These are phyloP conservation scores for Proctacanthus coquilletti DNA, from an alignment of 1,140 invertebrate species.

Conservation along the genomic window DNA sequence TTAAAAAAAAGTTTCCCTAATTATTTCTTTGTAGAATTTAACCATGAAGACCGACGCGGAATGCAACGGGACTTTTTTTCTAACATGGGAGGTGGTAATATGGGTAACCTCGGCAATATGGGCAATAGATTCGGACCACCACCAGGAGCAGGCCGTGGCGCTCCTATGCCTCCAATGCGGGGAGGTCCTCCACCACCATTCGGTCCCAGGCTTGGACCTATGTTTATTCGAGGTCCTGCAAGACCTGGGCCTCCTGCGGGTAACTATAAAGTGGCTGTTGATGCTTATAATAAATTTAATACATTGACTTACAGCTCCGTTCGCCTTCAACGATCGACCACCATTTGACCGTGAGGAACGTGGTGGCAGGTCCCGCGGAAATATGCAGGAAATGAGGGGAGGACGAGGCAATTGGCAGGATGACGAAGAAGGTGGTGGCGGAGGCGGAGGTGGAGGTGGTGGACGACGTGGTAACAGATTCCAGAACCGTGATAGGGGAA, in stretches of 20 bases:
- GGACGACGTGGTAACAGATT: slow-evolving; percentile 10
- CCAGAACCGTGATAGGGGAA: slow-evolving; percentile 16
- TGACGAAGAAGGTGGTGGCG: slow-evolving; percentile 19
- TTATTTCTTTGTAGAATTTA: background rate
- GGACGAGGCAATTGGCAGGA: slow-evolving; percentile 17
- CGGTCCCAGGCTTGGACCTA: background rate
- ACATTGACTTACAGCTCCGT: background rate
- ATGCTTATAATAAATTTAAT: background rate
- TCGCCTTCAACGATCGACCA: slow-evolving; percentile 28
- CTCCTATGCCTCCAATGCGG: background rate
- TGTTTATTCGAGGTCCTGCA: background rate
- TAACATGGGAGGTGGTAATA: too few relatives aligned
- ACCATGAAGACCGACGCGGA: background rate
- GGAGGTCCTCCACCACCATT: background rate
- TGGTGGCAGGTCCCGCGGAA: slow-evolving; percentile 14
- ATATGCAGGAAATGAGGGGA: slow-evolving; percentile 4
- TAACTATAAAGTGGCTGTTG: background rate
- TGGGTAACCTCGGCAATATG: too few relatives aligned
- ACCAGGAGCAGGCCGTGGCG: background rate
- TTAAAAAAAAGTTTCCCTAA: background rate
- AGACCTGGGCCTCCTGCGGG: background rate
- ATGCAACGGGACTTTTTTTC: slow-evolving; percentile 3
- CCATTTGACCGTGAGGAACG: slow-evolving; percentile 20
- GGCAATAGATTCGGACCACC: slow-evolving; percentile 4
- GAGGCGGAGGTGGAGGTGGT: slow-evolving; percentile 19